These are phyloP conservation scores for Ictalurus furcatus DNA, from an alignment of 2,113 vertebrate genomes.

Conservation along the genomic window DNA sequence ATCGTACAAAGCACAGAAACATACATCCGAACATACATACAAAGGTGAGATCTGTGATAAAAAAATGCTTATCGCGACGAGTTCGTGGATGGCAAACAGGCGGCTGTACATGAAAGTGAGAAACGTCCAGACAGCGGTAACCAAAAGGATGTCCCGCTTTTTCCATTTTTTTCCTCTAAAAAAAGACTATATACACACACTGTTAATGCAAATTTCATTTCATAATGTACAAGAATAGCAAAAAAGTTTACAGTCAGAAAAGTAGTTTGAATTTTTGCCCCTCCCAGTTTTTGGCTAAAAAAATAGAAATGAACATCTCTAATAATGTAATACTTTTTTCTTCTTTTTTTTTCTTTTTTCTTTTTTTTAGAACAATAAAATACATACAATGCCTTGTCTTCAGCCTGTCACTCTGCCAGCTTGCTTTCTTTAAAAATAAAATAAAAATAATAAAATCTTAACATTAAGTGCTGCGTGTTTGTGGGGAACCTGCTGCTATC, in stretches of 20 bases:
- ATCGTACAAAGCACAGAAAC: constrained; percentile 20
- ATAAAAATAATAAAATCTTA: neutral
- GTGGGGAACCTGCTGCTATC: constrained; percentile 55
- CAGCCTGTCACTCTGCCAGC: constrained; percentile 59
- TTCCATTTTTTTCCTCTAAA: constrained; percentile 54
- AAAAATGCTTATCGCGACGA: constrained; percentile 35
- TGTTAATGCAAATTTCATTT: constrained; percentile 74
- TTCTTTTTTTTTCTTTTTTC: constrained; percentile 69
- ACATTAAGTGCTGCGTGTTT: constrained; percentile 67
- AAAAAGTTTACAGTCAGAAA: constrained; percentile 79
- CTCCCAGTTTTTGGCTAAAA: constrained; percentile 71
- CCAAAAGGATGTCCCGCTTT: constrained; percentile 50
- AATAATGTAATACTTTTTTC: constrained; percentile 75
- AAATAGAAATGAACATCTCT: constrained; percentile 73
- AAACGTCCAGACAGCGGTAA: constrained; percentile 27
- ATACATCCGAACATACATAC: neutral
- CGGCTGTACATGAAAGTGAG: constrained; percentile 35
- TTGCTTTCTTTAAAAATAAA: constrained; percentile 10
- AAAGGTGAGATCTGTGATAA: constrained; percentile 9
- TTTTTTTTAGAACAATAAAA: constrained; percentile 66
- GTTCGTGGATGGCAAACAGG: constrained; percentile 38
- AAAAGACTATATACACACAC: constrained; percentile 70
- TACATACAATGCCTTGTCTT: constrained; percentile 72
- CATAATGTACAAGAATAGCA: constrained; percentile 77
- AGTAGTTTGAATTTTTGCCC: constrained; percentile 65